Evolutionary conservation across 2,888 invertebrate species (phyloP).

Genomic region (Synanthedon tipuliformis): DNA sequence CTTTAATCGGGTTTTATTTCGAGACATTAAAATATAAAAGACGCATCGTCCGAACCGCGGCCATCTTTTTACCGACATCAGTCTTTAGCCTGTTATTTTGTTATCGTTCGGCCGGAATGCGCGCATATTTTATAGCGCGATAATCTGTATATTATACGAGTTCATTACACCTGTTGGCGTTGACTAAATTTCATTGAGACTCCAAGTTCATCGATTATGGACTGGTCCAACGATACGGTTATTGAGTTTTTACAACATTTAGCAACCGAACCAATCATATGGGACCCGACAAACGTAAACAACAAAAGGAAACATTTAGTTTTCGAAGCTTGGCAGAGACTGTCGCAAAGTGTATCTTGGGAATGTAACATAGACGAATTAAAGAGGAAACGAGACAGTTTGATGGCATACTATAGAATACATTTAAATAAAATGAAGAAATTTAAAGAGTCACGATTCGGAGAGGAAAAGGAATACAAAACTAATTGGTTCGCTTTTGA

Average conservation of each 20-base stretch:
- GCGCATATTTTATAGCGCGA: too few relatives aligned
- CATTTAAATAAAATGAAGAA: neutral
- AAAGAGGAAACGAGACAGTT: neutral
- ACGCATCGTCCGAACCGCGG: too few relatives aligned
- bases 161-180: too few relatives aligned
- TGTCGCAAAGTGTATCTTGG: neutral
- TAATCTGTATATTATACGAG: too few relatives aligned
- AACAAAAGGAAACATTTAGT: neutral
- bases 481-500: neutral
- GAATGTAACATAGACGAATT: neutral
- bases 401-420: neutral
- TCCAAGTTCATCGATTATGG: neutral
- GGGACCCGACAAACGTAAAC: neutral
- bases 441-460: neutral
- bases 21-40: too few relatives aligned
- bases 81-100: too few relatives aligned
- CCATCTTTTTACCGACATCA: too few relatives aligned
- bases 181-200: too few relatives aligned
- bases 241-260: neutral
- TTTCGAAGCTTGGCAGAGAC: neutral
- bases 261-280: neutral
- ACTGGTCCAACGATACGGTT: conserved; percentile 1
- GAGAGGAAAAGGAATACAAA: neutral
- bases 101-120: too few relatives aligned
- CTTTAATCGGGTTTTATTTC: too few relatives aligned